Evolutionary conservation across 2,888 invertebrate genomes (phyloP).

Genomic region (Choreutis nemorana): DNA sequence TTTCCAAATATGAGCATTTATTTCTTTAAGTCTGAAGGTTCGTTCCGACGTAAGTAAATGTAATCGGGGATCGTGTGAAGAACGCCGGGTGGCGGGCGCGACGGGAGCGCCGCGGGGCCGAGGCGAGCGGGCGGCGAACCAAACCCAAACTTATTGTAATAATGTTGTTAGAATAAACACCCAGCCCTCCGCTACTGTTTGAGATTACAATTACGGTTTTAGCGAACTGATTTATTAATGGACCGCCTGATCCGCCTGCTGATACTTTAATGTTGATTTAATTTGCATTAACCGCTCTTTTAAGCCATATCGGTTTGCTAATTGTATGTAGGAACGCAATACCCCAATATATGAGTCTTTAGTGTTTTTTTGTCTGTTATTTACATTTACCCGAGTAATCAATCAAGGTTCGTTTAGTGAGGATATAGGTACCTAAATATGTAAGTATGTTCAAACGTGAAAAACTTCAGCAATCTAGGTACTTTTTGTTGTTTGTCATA

Average conservation of each 20-base stretch:
- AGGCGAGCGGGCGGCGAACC: constrained; percentile 30
- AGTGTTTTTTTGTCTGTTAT: no score
- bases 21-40: no score
- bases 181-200: constrained; percentile 54
- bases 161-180: constrained; percentile 65
- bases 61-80: constrained; percentile 28
- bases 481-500: no score
- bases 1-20: no score
- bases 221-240: constrained; percentile 67
- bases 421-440: no score
- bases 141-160: constrained; percentile 62
- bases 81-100: constrained; percentile 12
- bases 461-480: no score
- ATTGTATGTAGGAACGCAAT: no score
- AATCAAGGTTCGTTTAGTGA: no score
- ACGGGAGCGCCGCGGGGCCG: constrained; percentile 14
- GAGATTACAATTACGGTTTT: constrained; percentile 67
- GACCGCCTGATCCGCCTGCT: constrained; percentile 62
- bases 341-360: no score
- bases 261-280: constrained; percentile 64
- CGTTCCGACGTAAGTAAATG: no score
- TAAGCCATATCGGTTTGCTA: constrained; percentile 4
- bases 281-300: constrained; percentile 38
- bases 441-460: no score
- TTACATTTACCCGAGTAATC: no score